Conservation (phyloP, 2,888 invertebrate genomes). For the Heteropelma amictum region DNA sequence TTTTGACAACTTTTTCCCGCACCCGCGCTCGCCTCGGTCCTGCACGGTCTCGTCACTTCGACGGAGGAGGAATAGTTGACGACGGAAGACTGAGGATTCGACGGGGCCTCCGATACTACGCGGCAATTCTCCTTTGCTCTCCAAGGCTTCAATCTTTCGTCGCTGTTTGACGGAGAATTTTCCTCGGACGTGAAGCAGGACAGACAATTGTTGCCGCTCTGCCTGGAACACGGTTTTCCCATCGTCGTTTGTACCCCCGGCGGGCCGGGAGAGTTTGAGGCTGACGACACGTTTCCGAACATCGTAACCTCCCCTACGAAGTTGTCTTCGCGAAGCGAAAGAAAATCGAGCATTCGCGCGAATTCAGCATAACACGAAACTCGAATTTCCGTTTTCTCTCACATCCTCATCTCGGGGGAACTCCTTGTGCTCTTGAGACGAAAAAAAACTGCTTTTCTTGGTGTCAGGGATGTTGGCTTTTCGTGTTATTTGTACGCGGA, state of each 20-base stretch:
- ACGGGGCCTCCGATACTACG: slow-evolving; percentile 64
- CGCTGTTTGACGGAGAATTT: slow-evolving; percentile 49
- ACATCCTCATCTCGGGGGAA: slow-evolving; percentile 11
- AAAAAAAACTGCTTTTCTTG: too few species aligned
- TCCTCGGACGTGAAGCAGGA: slow-evolving; percentile 70
- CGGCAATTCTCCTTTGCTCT: slow-evolving; percentile 60
- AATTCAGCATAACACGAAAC: slow-evolving; percentile 2
- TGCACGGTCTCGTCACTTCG: slow-evolving; percentile 57
- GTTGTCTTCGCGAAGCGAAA: background rate
- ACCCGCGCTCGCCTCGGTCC: slow-evolving; percentile 55
- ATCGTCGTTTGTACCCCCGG: slow-evolving; percentile 46
- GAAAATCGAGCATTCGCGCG: slow-evolving; percentile 2
- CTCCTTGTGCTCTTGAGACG: background rate
- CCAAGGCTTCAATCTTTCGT: slow-evolving; percentile 71
- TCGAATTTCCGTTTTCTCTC: slow-evolving; percentile 44
- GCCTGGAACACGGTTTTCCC: slow-evolving; percentile 39
- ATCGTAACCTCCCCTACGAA: slow-evolving; percentile 55
- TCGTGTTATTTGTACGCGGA: too few species aligned
- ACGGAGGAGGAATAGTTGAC: slow-evolving; percentile 27
- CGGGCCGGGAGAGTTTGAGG: slow-evolving; percentile 70
- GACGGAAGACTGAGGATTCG: slow-evolving; percentile 49
- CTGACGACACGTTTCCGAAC: slow-evolving; percentile 73
- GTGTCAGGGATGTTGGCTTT: too few species aligned
- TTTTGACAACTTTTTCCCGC: slow-evolving; percentile 48
- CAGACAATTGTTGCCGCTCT: slow-evolving; percentile 65